These are phyloP conservation scores for Antedon bifida DNA, from an alignment of 35 echinoderm and acorn worm species.

Conservation along the genomic window DNA sequence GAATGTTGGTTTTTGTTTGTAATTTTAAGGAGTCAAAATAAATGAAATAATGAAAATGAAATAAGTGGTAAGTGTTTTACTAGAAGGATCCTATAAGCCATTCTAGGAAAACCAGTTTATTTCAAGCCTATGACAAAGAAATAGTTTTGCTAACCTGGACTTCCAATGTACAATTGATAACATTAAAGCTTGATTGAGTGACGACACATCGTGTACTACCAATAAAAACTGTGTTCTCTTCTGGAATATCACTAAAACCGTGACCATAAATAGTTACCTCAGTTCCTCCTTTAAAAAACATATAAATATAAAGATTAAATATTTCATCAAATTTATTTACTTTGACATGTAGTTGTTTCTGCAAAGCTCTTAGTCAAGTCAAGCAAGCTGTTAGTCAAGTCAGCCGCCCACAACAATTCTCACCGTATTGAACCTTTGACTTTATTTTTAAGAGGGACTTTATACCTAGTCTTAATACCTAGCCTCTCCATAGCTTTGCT, in stretches of 20 bases:
- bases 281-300: constrained; percentile 20
- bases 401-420: neutral
- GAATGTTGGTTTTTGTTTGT: too few species aligned
- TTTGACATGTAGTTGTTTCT: neutral
- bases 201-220: constrained; percentile 2
- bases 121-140: neutral
- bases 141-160: neutral
- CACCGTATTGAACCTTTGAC: neutral
- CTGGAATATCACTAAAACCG: constrained; percentile 6
- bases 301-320: neutral
- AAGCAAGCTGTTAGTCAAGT: too few species aligned
- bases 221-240: constrained; percentile 1
- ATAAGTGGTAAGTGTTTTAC: too few species aligned
- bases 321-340: neutral
- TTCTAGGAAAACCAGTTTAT: too few species aligned
- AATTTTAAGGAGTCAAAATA: too few species aligned
- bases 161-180: neutral
- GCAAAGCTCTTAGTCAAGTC: too few species aligned
- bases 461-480: too few species aligned
- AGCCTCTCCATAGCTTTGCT: neutral
- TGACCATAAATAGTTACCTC: constrained; percentile 7
- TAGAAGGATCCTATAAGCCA: too few species aligned
- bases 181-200: neutral
- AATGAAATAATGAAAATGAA: too few species aligned
- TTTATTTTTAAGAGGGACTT: neutral